These are phyloP conservation scores for Crocodylus rhombifer DNA, from an alignment of 2,797 vertebrate species.

Conservation along the genomic window DNA sequence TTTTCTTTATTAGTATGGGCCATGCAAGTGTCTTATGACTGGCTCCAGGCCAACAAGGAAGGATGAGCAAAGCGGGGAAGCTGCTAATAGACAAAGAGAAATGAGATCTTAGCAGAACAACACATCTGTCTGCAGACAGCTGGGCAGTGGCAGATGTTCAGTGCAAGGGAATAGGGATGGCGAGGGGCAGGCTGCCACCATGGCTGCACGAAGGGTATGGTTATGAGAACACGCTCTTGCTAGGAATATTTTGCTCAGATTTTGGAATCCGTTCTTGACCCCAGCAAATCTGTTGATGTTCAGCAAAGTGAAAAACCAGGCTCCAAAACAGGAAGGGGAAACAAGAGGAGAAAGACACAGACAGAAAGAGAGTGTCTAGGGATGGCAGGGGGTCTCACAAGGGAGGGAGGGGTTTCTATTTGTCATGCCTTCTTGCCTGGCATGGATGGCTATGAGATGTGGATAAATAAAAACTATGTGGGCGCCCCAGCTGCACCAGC, in stretches of 20 bases:
- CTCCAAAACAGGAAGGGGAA: background rate
- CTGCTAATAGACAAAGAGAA: background rate
- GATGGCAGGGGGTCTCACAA: rapidly evolving
- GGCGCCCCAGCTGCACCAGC: background rate
- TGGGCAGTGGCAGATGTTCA: background rate
- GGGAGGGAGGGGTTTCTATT: background rate
- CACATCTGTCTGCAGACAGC: background rate
- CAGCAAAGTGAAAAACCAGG: background rate
- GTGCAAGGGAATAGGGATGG: background rate
- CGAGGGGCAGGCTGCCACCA: background rate
- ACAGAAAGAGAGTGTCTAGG: background rate
- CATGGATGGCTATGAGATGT: background rate
- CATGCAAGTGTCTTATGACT: background rate
- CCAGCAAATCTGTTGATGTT: background rate
- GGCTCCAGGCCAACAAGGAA: too few relatives aligned
- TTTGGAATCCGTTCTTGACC: background rate
- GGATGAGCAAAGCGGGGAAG: background rate
- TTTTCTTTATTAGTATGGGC: background rate
- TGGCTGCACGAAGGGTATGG: background rate
- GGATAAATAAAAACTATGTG: background rate
- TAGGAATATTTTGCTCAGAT: background rate
- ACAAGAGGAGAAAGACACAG: background rate
- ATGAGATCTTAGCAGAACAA: background rate
- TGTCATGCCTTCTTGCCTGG: background rate
- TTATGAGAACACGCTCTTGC: background rate